A percentile compares a stretch with the other conserved stretches of the same genome.
Evolutionary conservation across 2,888 invertebrate species (phyloP).

Genomic region (Agonopterix subpropinquella): DNA sequence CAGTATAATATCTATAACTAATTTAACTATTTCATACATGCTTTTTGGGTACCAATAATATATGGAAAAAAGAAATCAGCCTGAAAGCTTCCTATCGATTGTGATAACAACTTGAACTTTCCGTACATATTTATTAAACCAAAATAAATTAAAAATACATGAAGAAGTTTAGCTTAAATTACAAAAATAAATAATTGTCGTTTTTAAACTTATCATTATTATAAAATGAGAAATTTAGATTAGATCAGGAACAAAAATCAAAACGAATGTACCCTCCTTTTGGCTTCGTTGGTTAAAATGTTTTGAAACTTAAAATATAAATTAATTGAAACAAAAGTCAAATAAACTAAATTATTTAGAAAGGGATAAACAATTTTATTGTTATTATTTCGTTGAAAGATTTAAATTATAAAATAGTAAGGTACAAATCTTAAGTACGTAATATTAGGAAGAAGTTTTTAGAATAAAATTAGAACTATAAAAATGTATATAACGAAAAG

Average conservation of each 20-base stretch:
- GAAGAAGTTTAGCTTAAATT: constrained; percentile 25
- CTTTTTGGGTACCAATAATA: constrained; percentile 25
- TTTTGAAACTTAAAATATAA: too few relatives aligned
- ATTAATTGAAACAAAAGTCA: too few relatives aligned
- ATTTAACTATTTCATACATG: constrained; percentile 60
- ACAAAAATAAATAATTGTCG: constrained; percentile 22
- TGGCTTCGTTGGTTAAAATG: too few relatives aligned
- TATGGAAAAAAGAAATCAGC: constrained; percentile 28
- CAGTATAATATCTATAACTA: constrained; percentile 4
- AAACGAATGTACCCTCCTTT: neutral
- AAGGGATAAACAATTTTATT: too few relatives aligned
- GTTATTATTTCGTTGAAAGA: too few relatives aligned
- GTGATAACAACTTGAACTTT: constrained; percentile 38
- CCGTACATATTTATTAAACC: constrained; percentile 50
- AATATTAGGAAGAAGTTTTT: too few relatives aligned
- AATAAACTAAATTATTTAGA: too few relatives aligned
- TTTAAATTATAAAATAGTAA: too few relatives aligned
- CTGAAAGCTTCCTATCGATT: constrained; percentile 72
- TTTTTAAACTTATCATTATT: too few relatives aligned
- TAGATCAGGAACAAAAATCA: neutral
- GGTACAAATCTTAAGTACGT: neutral
- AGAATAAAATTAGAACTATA: neutral
- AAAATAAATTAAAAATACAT: constrained; percentile 34
- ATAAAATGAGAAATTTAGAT: constrained; percentile 2
- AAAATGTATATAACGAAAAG: neutral